phyloP scores from a whole-genome alignment of 2,797 vertebrate species.

The Epinephelus coioides region DNA sequence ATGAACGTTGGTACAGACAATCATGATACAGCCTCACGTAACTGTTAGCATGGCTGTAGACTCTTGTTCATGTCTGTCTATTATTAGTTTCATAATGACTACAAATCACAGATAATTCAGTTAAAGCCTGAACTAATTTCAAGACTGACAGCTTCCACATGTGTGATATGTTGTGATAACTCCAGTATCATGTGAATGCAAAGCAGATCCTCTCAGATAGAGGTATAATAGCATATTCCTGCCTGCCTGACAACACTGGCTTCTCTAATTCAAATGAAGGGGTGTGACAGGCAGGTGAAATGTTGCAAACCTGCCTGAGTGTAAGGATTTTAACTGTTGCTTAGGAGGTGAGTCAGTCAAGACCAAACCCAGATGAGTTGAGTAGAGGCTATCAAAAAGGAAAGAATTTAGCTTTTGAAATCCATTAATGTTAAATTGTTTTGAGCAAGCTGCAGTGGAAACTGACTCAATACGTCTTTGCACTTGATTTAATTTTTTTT shows the following conservation, averaged over 20 bases:
- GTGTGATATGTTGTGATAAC: conserved; percentile 11
- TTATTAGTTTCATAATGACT: not conserved
- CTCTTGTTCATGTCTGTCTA: not conserved
- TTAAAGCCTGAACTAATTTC: not conserved
- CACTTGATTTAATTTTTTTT: not conserved
- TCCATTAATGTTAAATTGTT: not conserved
- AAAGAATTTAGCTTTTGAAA: not conserved
- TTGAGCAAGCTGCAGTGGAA: not conserved
- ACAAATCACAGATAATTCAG: too few relatives aligned
- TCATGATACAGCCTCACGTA: not conserved
- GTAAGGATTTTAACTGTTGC: conserved; percentile 24
- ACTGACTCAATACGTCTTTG: not conserved
- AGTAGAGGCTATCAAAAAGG: not conserved
- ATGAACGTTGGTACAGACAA: not conserved
- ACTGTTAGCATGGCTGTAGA: not conserved
- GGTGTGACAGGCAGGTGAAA: conserved; percentile 8
- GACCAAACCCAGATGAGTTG: not conserved
- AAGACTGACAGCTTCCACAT: not conserved
- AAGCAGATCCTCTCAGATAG: not conserved
- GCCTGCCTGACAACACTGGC: conserved; percentile 15
- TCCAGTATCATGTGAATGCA: conserved; percentile 6
- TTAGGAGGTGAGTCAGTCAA: conserved; percentile 12
- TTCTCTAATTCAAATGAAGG: conserved; percentile 26
- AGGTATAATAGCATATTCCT: conserved; percentile 14
- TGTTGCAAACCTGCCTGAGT: conserved; percentile 22